Conservation (phyloP, 2,113 vertebrate genomes). For the Stomatorhinus ivindoensis region DNA sequence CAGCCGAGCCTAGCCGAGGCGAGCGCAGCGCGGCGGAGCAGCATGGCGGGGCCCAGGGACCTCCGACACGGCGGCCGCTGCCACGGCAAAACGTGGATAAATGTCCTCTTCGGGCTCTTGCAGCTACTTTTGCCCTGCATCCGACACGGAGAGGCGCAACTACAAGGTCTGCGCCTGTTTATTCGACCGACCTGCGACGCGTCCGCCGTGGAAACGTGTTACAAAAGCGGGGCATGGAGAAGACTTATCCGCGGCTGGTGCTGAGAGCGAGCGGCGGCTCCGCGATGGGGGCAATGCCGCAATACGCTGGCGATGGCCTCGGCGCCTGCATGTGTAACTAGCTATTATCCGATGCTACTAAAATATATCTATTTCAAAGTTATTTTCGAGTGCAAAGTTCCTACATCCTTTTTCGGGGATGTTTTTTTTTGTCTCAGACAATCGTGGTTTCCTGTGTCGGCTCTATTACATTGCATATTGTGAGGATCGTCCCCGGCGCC, state of each 20-base stretch:
- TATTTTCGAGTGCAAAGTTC: not conserved
- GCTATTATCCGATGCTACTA: not conserved
- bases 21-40: slow-evolving; percentile 50
- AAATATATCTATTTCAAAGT: not conserved
- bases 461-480: not conserved
- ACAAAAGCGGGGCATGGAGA: not conserved
- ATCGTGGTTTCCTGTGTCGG: slow-evolving; percentile 31
- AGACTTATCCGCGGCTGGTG: not conserved
- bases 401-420: not conserved
- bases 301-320: not conserved
- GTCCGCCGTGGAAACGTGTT: not conserved
- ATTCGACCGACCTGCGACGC: slow-evolving; percentile 6
- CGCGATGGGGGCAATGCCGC: not conserved
- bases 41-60: slow-evolving; percentile 83
- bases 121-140: slow-evolving; percentile 72
- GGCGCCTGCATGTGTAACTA: not conserved
- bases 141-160: slow-evolving; percentile 75
- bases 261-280: not conserved
- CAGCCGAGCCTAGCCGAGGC: slow-evolving; percentile 36
- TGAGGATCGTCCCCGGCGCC: not conserved
- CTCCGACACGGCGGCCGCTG: slow-evolving; percentile 68
- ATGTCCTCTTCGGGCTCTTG: slow-evolving; percentile 74
- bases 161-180: slow-evolving; percentile 65
- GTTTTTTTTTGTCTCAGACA: not conserved
- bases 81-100: slow-evolving; percentile 77